A percentile compares a stretch with the other conserved stretches of the same genome.
phyloP scores from a whole-genome alignment of 2,888 invertebrate species.

The Girardia tigrina region DNA sequence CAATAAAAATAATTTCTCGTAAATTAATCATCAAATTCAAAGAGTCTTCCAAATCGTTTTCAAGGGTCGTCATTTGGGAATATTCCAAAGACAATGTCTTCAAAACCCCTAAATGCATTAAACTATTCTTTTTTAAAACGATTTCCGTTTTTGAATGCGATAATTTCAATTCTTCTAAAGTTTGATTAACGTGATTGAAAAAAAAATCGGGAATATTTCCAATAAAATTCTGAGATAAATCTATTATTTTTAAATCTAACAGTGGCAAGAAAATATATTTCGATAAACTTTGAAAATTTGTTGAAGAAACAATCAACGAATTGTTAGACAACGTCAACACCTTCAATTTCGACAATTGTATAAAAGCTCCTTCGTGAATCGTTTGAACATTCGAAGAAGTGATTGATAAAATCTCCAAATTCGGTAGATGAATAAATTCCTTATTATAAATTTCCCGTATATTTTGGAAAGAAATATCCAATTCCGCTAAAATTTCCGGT shows the following conservation, averaged over 20 bases:
- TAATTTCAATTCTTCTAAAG: background rate
- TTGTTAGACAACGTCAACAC: background rate
- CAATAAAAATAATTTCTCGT: background rate
- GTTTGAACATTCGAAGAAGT: background rate
- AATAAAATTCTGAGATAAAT: background rate
- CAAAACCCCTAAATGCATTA: background rate
- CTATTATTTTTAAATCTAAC: background rate
- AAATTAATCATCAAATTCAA: background rate
- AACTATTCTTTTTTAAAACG: background rate
- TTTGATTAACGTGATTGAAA: constrained; percentile 7
- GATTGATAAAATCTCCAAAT: background rate
- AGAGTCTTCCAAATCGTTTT: background rate
- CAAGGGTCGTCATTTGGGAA: background rate
- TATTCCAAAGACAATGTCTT: background rate
- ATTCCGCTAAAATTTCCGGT: background rate
- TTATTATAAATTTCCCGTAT: background rate
- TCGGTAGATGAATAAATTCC: background rate
- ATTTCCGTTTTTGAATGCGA: background rate
- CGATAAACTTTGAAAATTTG: background rate
- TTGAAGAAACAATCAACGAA: background rate
- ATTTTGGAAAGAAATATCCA: background rate
- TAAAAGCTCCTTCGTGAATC: background rate
- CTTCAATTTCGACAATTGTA: background rate
- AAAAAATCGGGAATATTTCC: constrained; percentile 3
- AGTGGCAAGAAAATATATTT: constrained; percentile 12